Percentiles rank a stretch among this genome's conserved stretches.
phyloP scores from a whole-genome alignment of 2,797 vertebrate genomes.

The Esox masquinongy region DNA sequence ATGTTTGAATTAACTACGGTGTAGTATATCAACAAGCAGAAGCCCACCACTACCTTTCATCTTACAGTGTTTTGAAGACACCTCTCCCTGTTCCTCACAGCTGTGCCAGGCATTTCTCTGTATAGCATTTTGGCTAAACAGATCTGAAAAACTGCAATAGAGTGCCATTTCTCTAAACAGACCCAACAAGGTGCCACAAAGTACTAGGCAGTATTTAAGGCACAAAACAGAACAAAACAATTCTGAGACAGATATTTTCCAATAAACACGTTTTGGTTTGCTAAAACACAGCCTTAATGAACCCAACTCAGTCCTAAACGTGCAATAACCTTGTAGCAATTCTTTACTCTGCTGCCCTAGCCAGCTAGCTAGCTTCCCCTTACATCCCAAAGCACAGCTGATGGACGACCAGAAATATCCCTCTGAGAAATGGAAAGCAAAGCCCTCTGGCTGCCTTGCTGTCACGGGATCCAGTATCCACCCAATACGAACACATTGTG shows the following conservation, averaged over 20 bases:
- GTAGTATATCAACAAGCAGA: slow-evolving; percentile 54
- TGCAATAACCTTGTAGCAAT: too few relatives aligned
- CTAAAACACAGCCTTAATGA: too few relatives aligned
- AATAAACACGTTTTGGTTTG: too few relatives aligned
- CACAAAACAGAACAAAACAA: too few relatives aligned
- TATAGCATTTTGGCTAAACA: too few relatives aligned
- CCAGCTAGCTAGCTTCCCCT: slow-evolving; percentile 63
- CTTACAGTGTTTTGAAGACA: too few relatives aligned
- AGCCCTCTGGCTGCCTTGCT: slow-evolving; percentile 52
- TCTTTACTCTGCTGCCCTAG: slow-evolving; percentile 39
- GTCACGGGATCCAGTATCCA: not conserved
- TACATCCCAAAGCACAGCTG: slow-evolving; percentile 71
- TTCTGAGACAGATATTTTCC: too few relatives aligned
- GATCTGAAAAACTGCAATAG: too few relatives aligned
- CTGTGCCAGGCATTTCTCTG: not conserved
- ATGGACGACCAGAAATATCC: slow-evolving; percentile 78
- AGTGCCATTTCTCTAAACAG: slow-evolving; percentile 20
- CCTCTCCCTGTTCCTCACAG: slow-evolving; percentile 62
- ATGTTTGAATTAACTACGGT: slow-evolving; percentile 36
- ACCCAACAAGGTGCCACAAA: slow-evolving; percentile 9
- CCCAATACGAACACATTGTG: not conserved
- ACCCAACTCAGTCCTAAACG: too few relatives aligned
- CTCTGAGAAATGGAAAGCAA: slow-evolving; percentile 71
- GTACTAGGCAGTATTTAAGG: too few relatives aligned
- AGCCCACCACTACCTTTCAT: not conserved